These are phyloP conservation scores for Semaprochilodus insignis DNA, from an alignment of 2,797 vertebrate species.

Conservation along the genomic window DNA sequence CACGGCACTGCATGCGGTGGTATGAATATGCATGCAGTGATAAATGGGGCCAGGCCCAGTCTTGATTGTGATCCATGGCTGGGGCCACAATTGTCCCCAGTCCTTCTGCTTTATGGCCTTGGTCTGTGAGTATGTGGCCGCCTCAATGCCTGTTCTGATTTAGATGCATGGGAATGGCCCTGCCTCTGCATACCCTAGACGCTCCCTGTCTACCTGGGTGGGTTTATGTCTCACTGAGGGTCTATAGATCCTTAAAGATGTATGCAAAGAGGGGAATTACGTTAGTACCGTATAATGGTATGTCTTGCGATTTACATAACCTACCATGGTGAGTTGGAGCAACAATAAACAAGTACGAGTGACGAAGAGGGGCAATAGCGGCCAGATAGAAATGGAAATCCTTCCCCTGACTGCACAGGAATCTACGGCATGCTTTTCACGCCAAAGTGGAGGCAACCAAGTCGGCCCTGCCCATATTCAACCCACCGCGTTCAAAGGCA, in stretches of 20 bases:
- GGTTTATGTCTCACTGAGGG: constrained; percentile 37
- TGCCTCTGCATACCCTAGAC: constrained; percentile 35
- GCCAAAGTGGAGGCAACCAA: constrained; percentile 42
- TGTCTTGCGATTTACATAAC: not conserved
- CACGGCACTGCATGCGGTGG: constrained; percentile 59
- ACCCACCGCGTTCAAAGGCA: constrained; percentile 50
- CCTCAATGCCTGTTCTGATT: constrained; percentile 52
- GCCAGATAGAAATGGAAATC: constrained; percentile 7
- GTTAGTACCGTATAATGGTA: constrained; percentile 2
- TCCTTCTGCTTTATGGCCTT: constrained; percentile 50
- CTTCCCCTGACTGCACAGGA: constrained; percentile 51
- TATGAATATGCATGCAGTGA: constrained; percentile 70
- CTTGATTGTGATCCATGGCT: constrained; percentile 57
- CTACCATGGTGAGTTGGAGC: not conserved
- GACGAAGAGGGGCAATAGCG: not conserved
- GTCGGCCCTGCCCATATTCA: constrained; percentile 44
- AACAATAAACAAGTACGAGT: not conserved
- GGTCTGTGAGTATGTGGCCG: constrained; percentile 29
- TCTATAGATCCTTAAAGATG: constrained; percentile 19
- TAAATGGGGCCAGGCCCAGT: constrained; percentile 56
- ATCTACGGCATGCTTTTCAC: constrained; percentile 56
- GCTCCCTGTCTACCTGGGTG: constrained; percentile 44
- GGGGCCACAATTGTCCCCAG: constrained; percentile 52
- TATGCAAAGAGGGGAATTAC: constrained; percentile 39
- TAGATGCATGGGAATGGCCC: constrained; percentile 63